phyloP scores from a whole-genome alignment of 2,888 invertebrate species.

The Drosophila paracracens region DNA sequence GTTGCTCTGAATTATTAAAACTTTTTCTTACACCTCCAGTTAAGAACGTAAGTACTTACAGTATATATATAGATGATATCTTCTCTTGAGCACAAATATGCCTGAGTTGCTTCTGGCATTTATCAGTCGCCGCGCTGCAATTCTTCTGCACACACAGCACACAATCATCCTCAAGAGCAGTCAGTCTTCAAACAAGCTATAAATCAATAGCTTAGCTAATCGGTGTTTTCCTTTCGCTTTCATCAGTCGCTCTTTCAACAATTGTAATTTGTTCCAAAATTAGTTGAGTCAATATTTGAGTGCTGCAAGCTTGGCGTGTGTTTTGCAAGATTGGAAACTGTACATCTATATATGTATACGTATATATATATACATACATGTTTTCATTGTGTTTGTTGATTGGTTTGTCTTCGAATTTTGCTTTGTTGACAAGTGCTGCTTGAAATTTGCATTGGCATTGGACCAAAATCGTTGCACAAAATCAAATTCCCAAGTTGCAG shows the following conservation, averaged over 20 bases:
- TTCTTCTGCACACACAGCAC: slow-evolving; percentile 18
- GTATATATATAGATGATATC: neutral
- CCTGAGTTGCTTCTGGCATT: slow-evolving; percentile 41
- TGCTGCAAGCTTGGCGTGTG: slow-evolving; percentile 28
- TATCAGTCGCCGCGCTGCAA: slow-evolving; percentile 34
- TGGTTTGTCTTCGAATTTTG: slow-evolving; percentile 43
- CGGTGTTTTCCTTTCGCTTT: slow-evolving; percentile 11
- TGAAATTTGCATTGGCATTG: slow-evolving; percentile 45
- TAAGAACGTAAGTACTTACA: neutral
- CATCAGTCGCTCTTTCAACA: slow-evolving; percentile 16
- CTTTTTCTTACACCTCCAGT: neutral
- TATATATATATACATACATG: neutral
- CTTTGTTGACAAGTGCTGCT: slow-evolving; percentile 47
- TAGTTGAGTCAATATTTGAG: slow-evolving; percentile 66
- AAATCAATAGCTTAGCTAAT: slow-evolving; percentile 38
- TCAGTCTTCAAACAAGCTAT: slow-evolving; percentile 12
- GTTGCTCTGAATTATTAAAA: neutral
- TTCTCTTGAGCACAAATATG: neutral
- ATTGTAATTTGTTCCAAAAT: slow-evolving; percentile 42
- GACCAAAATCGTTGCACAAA: slow-evolving; percentile 51
- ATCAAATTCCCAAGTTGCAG: slow-evolving; percentile 43
- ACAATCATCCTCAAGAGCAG: slow-evolving; percentile 25
- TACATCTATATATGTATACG: neutral
- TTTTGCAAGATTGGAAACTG: neutral
- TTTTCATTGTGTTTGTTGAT: slow-evolving; percentile 28